Conservation (phyloP, 2,888 invertebrate species). For the Cartodere bifasciata region DNA sequence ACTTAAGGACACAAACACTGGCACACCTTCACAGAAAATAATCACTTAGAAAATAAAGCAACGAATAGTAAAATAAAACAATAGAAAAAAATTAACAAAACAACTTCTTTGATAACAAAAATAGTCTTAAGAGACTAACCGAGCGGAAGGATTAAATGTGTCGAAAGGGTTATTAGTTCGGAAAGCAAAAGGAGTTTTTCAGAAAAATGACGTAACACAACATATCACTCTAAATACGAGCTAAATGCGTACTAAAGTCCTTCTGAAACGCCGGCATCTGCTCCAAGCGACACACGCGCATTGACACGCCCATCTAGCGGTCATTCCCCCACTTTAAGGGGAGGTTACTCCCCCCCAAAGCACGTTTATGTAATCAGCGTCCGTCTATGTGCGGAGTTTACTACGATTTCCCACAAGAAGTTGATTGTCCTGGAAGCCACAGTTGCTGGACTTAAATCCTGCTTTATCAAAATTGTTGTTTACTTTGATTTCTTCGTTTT, state of each 20-base stretch:
- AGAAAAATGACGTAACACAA: slow-evolving; percentile 38
- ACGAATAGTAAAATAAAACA: slow-evolving; percentile 14
- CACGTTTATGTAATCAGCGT: slow-evolving; percentile 1
- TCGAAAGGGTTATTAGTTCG: slow-evolving; percentile 36
- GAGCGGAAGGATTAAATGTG: slow-evolving; percentile 15
- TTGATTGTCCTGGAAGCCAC: too few relatives aligned
- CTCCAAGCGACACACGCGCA: slow-evolving; percentile 34
- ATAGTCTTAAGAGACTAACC: slow-evolving; percentile 15
- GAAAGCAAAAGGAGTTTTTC: slow-evolving; percentile 37
- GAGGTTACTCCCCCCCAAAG: slow-evolving; percentile 6
- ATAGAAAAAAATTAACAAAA: slow-evolving; percentile 23
- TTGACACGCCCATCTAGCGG: slow-evolving; percentile 33
- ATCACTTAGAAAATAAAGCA: slow-evolving; percentile 22
- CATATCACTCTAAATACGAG: slow-evolving; percentile 38
- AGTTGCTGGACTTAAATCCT: too few relatives aligned
- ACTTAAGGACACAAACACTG: slow-evolving; percentile 14
- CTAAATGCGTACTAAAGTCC: slow-evolving; percentile 36
- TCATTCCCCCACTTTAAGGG: slow-evolving; percentile 16
- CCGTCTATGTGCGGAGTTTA: too few relatives aligned
- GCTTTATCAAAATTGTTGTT: too few relatives aligned
- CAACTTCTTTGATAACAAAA: slow-evolving; percentile 21
- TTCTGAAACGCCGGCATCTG: slow-evolving; percentile 32
- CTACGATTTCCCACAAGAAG: too few relatives aligned
- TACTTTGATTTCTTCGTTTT: too few relatives aligned
- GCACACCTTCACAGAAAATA: slow-evolving; percentile 25